Base-by-base conservation (phyloP, 2,797 vertebrate genomes). In the Hyperoplus immaculatus region DNA sequence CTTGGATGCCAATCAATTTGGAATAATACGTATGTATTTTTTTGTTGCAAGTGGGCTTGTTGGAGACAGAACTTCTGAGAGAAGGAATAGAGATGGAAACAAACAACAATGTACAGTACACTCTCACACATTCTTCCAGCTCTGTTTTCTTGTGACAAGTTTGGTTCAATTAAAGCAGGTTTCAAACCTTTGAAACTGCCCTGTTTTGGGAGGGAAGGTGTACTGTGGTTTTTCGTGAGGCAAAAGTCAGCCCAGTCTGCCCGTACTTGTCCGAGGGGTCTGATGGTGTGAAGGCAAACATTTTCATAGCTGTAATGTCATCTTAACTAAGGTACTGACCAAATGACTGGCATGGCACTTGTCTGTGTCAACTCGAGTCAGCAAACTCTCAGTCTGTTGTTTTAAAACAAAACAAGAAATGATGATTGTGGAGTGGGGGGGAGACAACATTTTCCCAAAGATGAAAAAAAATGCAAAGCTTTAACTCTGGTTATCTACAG, bases 1-100 rank as follows among this genome's bases (percentile, higher is more conserved):
- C 41, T 74, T 60, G 11, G 72, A 77, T 69, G 54, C 45, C 54
- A 69, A 46, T 47, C 53, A 60, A 78, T 72, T 9, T 13, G 72
- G 55, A 75, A 73, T 49, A 77, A 75, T 58, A 58, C 60, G 5
- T 41, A 21, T 77, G 61, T 36, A 1, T 45, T 49, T 51, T 75
- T 89, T 93, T 94, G 94, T 94, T 95, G 93, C 93, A 84, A 54
- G 73, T 89, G 89, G 91, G 93, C 93, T 94, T 88, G 71, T 79
- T 68, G 21, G 63, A 89, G 72, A 87, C 12, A 82, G 51, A 77
- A 78, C 58, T 42, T 74, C 41, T 58, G 29, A 57, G 71, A 65
- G 65, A 88, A 21, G 79, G 49, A 69, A 68, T 73, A 78, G 43
- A 80, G 59, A 61, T 81, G 39, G 80, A 81, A 76, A 68, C 55